Evolutionary conservation across 2,888 invertebrate genomes (phyloP).

Genomic region (Blastobasis lacticolella): DNA sequence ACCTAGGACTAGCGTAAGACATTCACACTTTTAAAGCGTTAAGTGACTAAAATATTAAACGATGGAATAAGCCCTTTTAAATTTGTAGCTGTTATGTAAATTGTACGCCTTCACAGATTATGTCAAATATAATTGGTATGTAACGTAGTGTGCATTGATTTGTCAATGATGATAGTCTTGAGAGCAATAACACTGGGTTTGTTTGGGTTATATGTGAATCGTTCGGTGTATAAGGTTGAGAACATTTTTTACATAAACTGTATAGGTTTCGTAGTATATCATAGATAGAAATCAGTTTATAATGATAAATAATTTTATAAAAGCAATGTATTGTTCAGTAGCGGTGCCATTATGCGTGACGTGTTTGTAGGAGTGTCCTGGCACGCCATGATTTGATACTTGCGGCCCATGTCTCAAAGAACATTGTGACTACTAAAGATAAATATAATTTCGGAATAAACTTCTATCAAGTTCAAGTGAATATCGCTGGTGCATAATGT

Average conservation of each 20-base stretch:
- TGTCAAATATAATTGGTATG: slow-evolving; percentile 20
- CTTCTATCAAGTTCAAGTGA: too few species aligned
- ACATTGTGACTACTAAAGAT: background rate
- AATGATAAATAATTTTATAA: slow-evolving; percentile 37
- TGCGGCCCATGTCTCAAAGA: background rate
- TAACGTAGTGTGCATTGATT: slow-evolving; percentile 19
- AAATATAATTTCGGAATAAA: too few species aligned
- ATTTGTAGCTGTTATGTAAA: slow-evolving; percentile 49
- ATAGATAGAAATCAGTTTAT: slow-evolving; percentile 52
- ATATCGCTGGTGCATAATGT: too few species aligned
- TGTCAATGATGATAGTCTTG: slow-evolving; percentile 33
- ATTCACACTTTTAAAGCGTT: slow-evolving; percentile 24
- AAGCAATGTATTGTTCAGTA: slow-evolving; percentile 46
- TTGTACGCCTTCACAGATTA: slow-evolving; percentile 54
- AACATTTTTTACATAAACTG: slow-evolving; percentile 47
- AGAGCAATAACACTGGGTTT: slow-evolving; percentile 45
- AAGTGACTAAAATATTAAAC: slow-evolving; percentile 45
- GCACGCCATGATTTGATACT: too few species aligned
- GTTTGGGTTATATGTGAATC: slow-evolving; percentile 40
- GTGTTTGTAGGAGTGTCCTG: slow-evolving; percentile 21
- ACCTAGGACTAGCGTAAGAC: slow-evolving; percentile 44
- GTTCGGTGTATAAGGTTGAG: slow-evolving; percentile 37
- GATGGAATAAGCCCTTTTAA: slow-evolving; percentile 42
- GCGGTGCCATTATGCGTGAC: slow-evolving; percentile 59
- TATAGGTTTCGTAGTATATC: slow-evolving; percentile 45